These are phyloP conservation scores for Riptortus pedestris DNA, from an alignment of 1,140 invertebrate genomes.

Conservation along the genomic window DNA sequence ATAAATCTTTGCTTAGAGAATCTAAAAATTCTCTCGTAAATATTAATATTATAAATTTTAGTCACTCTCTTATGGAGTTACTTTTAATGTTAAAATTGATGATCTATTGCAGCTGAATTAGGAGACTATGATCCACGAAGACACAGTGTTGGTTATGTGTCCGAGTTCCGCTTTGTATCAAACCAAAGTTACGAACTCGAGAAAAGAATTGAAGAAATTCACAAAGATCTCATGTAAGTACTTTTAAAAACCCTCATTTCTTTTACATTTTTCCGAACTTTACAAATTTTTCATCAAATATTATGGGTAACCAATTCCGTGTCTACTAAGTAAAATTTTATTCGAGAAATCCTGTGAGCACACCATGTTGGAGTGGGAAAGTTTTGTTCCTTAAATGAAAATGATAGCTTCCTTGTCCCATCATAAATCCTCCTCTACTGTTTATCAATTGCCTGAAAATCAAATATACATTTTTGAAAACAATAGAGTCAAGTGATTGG, in stretches of 20 bases:
- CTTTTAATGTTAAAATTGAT: conserved; percentile 24
- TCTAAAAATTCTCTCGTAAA: background rate
- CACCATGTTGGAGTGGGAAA: too few relatives aligned
- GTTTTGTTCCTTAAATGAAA: too few relatives aligned
- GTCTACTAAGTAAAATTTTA: too few relatives aligned
- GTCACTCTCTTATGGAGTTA: conserved; percentile 27
- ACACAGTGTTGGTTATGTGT: conserved; percentile 85
- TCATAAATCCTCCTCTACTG: too few relatives aligned
- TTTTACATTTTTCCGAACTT: background rate
- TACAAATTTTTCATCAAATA: background rate
- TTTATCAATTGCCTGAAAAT: too few relatives aligned
- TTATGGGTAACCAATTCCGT: background rate
- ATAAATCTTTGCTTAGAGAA: background rate
- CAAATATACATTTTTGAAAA: too few relatives aligned
- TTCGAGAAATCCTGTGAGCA: too few relatives aligned
- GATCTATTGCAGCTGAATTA: conserved; percentile 87
- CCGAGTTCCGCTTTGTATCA: conserved; percentile 90
- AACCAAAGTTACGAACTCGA: conserved; percentile 89
- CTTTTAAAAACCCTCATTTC: too few relatives aligned
- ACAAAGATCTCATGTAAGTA: conserved; percentile 71
- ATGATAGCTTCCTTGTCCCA: too few relatives aligned
- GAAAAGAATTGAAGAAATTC: conserved; percentile 75
- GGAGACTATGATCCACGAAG: conserved; percentile 89
- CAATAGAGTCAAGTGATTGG: too few relatives aligned
- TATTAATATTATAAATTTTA: background rate